phyloP scores from a whole-genome alignment of 2,888 invertebrate genomes.

The Rhogogaster chlorosoma region DNA sequence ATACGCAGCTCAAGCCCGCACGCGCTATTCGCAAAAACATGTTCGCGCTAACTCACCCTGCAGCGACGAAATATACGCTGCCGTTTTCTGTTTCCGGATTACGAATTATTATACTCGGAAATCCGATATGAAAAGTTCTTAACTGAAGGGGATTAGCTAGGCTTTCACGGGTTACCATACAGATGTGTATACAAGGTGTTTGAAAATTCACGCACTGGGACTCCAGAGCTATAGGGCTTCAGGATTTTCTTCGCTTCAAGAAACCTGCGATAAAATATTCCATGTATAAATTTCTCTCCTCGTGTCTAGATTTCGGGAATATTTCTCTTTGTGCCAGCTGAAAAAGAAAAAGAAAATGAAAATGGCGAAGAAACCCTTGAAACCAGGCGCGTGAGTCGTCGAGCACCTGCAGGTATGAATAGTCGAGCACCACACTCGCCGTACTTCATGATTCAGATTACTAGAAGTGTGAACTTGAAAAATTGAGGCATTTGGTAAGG shows the following conservation, averaged over 20 bases:
- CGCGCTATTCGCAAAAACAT: slow-evolving; percentile 41
- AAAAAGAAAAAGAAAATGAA: not conserved
- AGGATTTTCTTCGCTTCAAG: slow-evolving; percentile 14
- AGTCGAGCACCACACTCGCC: not conserved
- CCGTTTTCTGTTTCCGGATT: slow-evolving; percentile 52
- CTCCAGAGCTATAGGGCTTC: not conserved
- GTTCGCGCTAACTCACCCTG: slow-evolving; percentile 28
- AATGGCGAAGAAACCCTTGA: not conserved
- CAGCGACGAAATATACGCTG: slow-evolving; percentile 8
- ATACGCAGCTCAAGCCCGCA: slow-evolving; percentile 55
- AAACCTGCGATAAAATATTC: slow-evolving; percentile 27
- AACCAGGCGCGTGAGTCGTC: not conserved
- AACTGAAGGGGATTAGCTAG: slow-evolving; percentile 45
- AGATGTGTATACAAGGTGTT: slow-evolving; percentile 21
- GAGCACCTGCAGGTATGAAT: slow-evolving; percentile 26
- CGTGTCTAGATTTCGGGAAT: slow-evolving; percentile 15
- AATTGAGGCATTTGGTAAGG: not conserved
- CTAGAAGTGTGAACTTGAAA: slow-evolving; percentile 1
- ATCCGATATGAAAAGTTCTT: slow-evolving; percentile 50
- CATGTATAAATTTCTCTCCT: slow-evolving; percentile 35
- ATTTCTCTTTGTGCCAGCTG: not conserved
- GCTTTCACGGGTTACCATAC: slow-evolving; percentile 45
- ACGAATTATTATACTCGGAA: slow-evolving; percentile 52
- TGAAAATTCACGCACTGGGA: slow-evolving; percentile 37
- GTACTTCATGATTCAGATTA: slow-evolving; percentile 2